Conservation (phyloP, 2,797 vertebrate species). For the Enteromius argenteus region DNA sequence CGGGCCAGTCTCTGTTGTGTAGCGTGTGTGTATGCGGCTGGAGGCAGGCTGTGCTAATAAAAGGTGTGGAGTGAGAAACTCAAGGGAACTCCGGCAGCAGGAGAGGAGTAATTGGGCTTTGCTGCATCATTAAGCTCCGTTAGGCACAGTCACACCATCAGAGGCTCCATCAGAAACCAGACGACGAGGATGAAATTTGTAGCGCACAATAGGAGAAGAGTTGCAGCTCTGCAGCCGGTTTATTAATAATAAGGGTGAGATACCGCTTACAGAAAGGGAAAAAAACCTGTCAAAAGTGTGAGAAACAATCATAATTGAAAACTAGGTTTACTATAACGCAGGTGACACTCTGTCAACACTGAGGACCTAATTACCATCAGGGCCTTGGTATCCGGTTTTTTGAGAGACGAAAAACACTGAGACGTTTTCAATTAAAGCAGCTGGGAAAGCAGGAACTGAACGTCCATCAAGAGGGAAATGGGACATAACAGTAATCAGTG, state of each 20-base stretch:
- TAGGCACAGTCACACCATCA: conserved; percentile 51
- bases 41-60: conserved; percentile 40
- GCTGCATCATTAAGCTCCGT: conserved; percentile 62
- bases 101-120: conserved; percentile 60
- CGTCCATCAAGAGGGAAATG: conserved; percentile 33
- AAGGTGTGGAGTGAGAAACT: conserved; percentile 51
- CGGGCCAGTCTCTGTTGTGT: neutral
- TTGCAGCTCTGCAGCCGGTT: conserved; percentile 1
- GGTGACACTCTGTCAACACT: neutral
- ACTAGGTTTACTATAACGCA: neutral
- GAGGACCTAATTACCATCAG: conserved; percentile 35
- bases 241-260: conserved; percentile 24
- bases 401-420: conserved; percentile 24
- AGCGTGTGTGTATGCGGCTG: conserved; percentile 24
- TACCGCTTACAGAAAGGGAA: neutral
- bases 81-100: conserved; percentile 53
- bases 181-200: conserved; percentile 26
- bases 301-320: conserved; percentile 27
- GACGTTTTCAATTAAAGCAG: conserved; percentile 22
- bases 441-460: neutral
- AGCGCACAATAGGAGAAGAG: conserved; percentile 3
- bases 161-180: conserved; percentile 37
- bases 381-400: conserved; percentile 5
- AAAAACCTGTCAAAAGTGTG: conserved; percentile 31
- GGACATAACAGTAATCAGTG: conserved; percentile 35